Evolutionary conservation across 2,113 vertebrate genomes (phyloP).

Genomic region (Argyrosomus japonicus): DNA sequence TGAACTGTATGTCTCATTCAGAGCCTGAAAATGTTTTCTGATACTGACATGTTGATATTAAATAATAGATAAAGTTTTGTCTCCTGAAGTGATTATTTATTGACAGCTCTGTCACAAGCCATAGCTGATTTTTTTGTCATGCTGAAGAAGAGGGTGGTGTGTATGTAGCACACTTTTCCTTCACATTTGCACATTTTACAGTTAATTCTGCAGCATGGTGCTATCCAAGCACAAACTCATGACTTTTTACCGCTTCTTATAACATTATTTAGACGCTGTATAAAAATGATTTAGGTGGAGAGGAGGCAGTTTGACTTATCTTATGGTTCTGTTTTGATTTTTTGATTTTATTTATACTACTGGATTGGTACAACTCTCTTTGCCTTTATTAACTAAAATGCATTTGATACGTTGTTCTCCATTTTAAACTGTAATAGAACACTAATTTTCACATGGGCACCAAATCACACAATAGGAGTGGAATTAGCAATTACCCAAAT

Average conservation of each 20-base stretch:
- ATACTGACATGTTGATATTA: conserved; percentile 10
- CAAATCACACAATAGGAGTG: not conserved
- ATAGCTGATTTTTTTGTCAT: not conserved
- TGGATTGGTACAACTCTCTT: not conserved
- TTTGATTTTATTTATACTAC: no score
- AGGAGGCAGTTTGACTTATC: not conserved
- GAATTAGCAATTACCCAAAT: not conserved
- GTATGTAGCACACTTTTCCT: not conserved
- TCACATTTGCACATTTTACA: not conserved
- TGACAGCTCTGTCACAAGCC: conserved; percentile 5
- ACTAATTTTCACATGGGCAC: not conserved
- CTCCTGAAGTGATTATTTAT: conserved; percentile 3
- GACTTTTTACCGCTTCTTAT: not conserved
- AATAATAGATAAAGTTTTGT: conserved; percentile 21
- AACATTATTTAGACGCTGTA: conserved; percentile 6
- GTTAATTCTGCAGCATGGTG: not conserved
- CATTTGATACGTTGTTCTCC: not conserved
- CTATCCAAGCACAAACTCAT: not conserved
- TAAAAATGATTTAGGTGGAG: not conserved
- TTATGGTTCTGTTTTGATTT: not conserved
- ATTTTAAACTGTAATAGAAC: not conserved
- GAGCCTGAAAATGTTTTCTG: conserved; percentile 10
- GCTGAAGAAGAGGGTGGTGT: not conserved
- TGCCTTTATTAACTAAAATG: not conserved
- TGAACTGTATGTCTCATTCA: conserved; percentile 2